Evolutionary conservation across 2,113 vertebrate genomes (phyloP).

Genomic region (Labeo rohita): DNA sequence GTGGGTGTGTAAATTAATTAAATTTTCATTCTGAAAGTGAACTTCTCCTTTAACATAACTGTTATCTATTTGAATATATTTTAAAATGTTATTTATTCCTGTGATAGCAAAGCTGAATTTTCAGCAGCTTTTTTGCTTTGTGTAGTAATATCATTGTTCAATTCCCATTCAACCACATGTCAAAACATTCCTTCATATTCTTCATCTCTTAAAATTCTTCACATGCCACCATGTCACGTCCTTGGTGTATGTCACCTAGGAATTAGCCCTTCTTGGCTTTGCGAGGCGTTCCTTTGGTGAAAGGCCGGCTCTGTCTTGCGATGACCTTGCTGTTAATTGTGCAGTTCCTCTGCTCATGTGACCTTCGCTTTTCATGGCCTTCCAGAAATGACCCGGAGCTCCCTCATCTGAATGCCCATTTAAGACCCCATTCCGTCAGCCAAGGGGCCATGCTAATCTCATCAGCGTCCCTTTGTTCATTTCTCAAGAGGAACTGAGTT

Average conservation of each 20-base stretch:
- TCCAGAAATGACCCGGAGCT: constrained; percentile 34
- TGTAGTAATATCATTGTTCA: background rate
- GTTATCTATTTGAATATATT: background rate
- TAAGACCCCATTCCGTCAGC: constrained; percentile 17
- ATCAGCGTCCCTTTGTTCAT: constrained; percentile 24
- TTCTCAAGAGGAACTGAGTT: constrained; percentile 22
- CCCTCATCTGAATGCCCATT: constrained; percentile 10
- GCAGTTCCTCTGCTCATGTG: constrained; percentile 42
- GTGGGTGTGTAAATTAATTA: no score
- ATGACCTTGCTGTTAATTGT: constrained; percentile 50
- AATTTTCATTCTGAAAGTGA: no score
- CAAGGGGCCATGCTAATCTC: constrained; percentile 35
- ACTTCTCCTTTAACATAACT: no score
- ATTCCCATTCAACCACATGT: background rate
- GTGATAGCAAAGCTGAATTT: background rate
- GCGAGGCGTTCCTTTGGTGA: constrained; percentile 9
- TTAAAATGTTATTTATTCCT: background rate
- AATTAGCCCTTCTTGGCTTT: background rate
- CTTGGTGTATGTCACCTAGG: constrained; percentile 29
- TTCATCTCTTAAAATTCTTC: background rate
- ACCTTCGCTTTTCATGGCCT: constrained; percentile 26
- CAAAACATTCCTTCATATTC: constrained; percentile 25
- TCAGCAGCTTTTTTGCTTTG: background rate
- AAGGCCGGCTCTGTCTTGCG: constrained; percentile 13
- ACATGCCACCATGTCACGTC: constrained; percentile 30